A percentile compares a stretch with the other conserved stretches of the same genome.
Conservation (phyloP, 1,140 invertebrate species). For the Panulirus ornatus region DNA sequence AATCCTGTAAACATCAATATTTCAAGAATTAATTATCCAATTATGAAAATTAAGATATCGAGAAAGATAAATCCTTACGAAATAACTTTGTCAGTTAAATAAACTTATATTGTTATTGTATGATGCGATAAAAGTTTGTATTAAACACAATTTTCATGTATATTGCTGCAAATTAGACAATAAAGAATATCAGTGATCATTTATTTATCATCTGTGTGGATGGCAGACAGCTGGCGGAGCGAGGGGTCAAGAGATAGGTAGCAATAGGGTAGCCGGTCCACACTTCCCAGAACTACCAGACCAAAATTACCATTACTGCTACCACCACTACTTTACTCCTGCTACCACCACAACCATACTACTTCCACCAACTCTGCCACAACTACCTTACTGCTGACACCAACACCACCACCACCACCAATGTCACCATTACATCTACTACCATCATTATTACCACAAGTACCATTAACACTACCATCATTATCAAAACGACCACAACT, state of each 20-base stretch:
- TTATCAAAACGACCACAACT: not conserved
- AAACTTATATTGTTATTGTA: not conserved
- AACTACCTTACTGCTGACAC: not conserved
- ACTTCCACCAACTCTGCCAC: too few relatives aligned
- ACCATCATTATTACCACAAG: not conserved
- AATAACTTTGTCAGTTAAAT: not conserved
- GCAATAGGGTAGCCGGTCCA: not conserved
- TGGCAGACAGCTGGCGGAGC: not conserved
- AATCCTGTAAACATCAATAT: conserved; percentile 7
- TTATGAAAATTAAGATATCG: not conserved
- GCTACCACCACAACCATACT: too few relatives aligned
- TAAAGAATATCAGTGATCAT: not conserved
- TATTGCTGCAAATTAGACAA: too few relatives aligned
- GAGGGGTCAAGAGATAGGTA: not conserved
- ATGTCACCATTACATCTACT: not conserved
- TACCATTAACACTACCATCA: not conserved
- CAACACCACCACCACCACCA: not conserved
- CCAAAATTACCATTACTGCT: not conserved
- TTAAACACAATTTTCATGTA: not conserved
- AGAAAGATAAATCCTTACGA: not conserved
- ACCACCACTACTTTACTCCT: too few relatives aligned
- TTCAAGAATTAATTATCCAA: not conserved
- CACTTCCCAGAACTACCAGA: not conserved
- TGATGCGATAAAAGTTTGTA: not conserved
- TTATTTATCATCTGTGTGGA: too few relatives aligned